These are phyloP conservation scores for Brachylomia viminalis DNA, from an alignment of 2,888 invertebrate species.

Conservation along the genomic window DNA sequence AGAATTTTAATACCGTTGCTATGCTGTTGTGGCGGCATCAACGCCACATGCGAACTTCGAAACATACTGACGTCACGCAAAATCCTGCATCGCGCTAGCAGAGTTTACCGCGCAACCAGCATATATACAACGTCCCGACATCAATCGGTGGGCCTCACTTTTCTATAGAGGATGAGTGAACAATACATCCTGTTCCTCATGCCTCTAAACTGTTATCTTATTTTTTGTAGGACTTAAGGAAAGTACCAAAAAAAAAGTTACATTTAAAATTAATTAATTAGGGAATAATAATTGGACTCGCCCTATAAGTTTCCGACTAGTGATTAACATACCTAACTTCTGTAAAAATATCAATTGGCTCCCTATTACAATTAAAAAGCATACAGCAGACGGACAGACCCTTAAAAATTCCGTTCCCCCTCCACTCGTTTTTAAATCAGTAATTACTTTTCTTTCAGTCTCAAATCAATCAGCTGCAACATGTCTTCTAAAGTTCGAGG, in stretches of 20 bases:
- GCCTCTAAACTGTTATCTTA: too few relatives aligned
- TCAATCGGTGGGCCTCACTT: too few relatives aligned
- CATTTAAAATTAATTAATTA: not conserved
- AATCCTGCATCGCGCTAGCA: too few relatives aligned
- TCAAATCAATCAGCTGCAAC: not conserved
- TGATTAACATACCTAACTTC: not conserved
- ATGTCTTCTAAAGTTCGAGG: conserved; percentile 50
- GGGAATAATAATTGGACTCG: too few relatives aligned
- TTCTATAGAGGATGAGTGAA: too few relatives aligned
- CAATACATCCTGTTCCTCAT: too few relatives aligned
- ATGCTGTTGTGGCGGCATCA: too few relatives aligned
- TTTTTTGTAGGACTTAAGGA: not conserved
- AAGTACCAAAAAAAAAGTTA: not conserved
- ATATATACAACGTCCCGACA: too few relatives aligned
- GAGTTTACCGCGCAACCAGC: too few relatives aligned
- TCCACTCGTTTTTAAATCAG: not conserved
- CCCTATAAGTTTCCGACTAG: too few relatives aligned
- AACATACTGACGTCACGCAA: too few relatives aligned
- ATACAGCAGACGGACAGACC: not conserved
- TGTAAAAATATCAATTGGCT: not conserved
- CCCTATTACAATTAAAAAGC: not conserved
- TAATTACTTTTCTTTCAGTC: conserved; percentile 29
- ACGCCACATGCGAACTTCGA: too few relatives aligned
- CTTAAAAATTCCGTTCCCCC: not conserved
- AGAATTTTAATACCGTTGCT: conserved; percentile 17